Base-by-base conservation (phyloP, 2,888 invertebrate species). In the Acleris laterana region DNA sequence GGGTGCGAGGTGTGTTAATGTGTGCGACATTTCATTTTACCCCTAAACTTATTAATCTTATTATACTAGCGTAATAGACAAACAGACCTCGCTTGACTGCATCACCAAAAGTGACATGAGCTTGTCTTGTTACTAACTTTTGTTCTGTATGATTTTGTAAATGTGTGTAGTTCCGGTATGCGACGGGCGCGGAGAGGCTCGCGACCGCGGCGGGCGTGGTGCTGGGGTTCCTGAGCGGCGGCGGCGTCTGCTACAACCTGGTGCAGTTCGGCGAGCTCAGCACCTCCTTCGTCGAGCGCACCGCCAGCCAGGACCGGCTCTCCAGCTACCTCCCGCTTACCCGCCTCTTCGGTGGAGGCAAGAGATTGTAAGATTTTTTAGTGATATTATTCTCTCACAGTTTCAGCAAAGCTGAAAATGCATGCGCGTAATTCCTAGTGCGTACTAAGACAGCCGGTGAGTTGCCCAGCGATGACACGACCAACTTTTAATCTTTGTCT, bases 241-340 rank as follows among this genome's bases (percentile, higher is more conserved):
- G 85, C 3, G 92, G 93, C 1, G 83, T 93, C 1, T 94, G 94
- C 59, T 88, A 94, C 77, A 93, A 94, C 76, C 87, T 95, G 67
- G 93, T 94, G 63, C 93, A 95, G 73, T 94, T 95, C 72, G 95
- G 95, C 5, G 94, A 95, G 72, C 89, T 95, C 48, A 94, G 94
- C 65, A 94, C 95, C 0, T 80, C 94, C 7, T 90, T 95, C 75
- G 94, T 95, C 22, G 94, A 94, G 66, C 81, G 92, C 32, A 91
- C 90, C 1, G 79, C 77, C 2, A 82, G 82, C 66, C 81, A 77
- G 16, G 78, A 87, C 5, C 74, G 78, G 50, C 71, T 82, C 0
- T 85, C 88, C 38, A 90, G 87, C 68, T 82, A 80, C 50, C 65
- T 92, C 22, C 92, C 91, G 0, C 75, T 92, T 0, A 83, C 86